These are phyloP conservation scores for Pelusios castaneus DNA, from an alignment of 2,113 vertebrate species.

Conservation along the genomic window DNA sequence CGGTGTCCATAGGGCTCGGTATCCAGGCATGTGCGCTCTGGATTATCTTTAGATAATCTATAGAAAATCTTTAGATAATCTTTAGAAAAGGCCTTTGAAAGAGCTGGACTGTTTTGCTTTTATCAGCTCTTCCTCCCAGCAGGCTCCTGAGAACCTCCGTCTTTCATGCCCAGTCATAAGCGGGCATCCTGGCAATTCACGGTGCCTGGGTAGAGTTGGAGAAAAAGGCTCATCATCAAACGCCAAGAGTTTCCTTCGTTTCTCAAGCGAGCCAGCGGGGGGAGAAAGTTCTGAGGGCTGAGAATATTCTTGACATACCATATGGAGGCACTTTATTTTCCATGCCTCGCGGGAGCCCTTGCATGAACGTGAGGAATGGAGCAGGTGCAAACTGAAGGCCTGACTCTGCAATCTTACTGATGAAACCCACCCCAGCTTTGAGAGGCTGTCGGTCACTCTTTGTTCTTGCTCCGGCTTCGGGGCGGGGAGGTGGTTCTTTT, in stretches of 20 bases:
- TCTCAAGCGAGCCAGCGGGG: not conserved
- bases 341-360: not conserved
- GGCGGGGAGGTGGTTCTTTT: no score
- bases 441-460: not conserved
- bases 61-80: no score
- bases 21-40: not conserved
- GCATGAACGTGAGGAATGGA: not conserved
- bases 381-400: not conserved
- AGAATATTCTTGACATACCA: not conserved
- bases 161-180: not conserved
- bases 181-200: not conserved
- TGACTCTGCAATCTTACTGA: not conserved
- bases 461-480: no score
- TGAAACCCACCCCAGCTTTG: not conserved
- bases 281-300: not conserved
- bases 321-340: not conserved
- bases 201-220: not conserved
- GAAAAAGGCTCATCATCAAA: not conserved
- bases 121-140: not conserved
- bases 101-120: not conserved
- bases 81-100: not conserved
- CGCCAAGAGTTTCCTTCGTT: not conserved
- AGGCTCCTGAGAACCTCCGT: not conserved
- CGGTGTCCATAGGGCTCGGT: not conserved
- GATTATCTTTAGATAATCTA: not conserved